A percentile compares a stretch with the other conserved stretches of the same genome.
Conservation (phyloP, 2,797 vertebrate species). For the Pipistrellus kuhlii region DNA sequence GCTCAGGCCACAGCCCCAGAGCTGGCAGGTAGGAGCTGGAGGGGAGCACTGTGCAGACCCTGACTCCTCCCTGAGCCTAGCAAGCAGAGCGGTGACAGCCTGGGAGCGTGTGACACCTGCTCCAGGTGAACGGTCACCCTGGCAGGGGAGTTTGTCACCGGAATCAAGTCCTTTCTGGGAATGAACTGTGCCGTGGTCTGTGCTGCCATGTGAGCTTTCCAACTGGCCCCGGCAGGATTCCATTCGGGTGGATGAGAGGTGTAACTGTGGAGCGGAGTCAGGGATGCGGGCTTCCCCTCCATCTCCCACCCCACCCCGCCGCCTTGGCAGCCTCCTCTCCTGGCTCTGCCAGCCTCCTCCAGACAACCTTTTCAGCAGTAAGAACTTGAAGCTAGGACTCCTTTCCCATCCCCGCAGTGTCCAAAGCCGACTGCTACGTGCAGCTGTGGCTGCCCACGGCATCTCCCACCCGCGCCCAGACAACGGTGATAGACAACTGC, state of each 20-base stretch:
- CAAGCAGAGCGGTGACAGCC: background rate
- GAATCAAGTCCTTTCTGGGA: background rate
- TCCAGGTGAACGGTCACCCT: background rate
- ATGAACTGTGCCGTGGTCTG: background rate
- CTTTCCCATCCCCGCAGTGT: constrained; percentile 78
- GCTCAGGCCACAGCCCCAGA: background rate
- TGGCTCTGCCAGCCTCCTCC: background rate
- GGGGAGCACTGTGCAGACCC: background rate
- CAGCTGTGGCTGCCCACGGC: constrained; percentile 87
- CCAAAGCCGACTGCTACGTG: constrained; percentile 89
- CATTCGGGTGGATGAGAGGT: background rate
- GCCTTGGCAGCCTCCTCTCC: background rate
- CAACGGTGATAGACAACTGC: constrained; percentile 86
- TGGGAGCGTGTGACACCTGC: background rate
- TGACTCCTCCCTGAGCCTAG: background rate
- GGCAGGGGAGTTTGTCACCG: background rate
- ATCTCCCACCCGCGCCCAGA: constrained; percentile 77
- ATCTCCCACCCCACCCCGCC: accelerated
- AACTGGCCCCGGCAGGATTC: background rate
- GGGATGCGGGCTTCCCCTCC: background rate
- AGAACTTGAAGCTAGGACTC: background rate
- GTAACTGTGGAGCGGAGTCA: background rate
- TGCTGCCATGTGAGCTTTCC: background rate
- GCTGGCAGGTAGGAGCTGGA: background rate
- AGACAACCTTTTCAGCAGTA: background rate